Base-by-base conservation (phyloP, 2,888 invertebrate genomes). In the Punctoribates punctum region DNA sequence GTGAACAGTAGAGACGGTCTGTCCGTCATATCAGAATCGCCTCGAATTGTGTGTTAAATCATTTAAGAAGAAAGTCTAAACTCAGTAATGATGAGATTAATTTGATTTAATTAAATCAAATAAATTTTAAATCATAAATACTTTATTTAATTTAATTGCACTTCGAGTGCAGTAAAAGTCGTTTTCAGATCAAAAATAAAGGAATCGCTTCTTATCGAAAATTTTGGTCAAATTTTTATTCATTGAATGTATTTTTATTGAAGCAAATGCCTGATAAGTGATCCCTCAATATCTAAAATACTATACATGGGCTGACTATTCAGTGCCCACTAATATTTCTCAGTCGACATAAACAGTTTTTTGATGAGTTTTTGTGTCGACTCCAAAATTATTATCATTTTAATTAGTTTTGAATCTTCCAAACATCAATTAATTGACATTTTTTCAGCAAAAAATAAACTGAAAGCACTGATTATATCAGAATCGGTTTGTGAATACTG, bases 131-230 rank as follows among this genome's bases (percentile, higher is more conserved):
- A 57, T 57, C 57, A 57, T 57, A 57, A 57, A 57, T 57, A 57
- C 57, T 57, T 57, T 57, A 57, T 23, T 57, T 62, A 65, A 13
- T 65, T 65, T 65, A 29, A 65, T 65, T 65, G 15, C 65, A 65
- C 11, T 23, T 15, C 25, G n/a, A n/a, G n/a, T n/a, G n/a, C n/a
- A n/a, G n/a, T n/a, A n/a, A n/a, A n/a, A n/a, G n/a, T n/a, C n/a
- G n/a, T n/a, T n/a, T n/a, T n/a, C n/a, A n/a, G n/a, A n/a, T n/a
- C 3, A 48, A 5, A 48, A 48, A 48, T 3, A 17, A 48, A 48
- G n/a, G 48, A 15, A 48, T 48, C 48, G 15, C 48, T 48, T 48
- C 48, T 48, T 15, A 11, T 48, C 6, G n/a, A 11, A 6, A 48
- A 3, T 3, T 11, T 3, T 48, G 6, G 48, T 48, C 3, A 48